Evolutionary conservation across 23 tunicate genomes (phyloP).

Genomic region (Oikopleura dioica): DNA sequence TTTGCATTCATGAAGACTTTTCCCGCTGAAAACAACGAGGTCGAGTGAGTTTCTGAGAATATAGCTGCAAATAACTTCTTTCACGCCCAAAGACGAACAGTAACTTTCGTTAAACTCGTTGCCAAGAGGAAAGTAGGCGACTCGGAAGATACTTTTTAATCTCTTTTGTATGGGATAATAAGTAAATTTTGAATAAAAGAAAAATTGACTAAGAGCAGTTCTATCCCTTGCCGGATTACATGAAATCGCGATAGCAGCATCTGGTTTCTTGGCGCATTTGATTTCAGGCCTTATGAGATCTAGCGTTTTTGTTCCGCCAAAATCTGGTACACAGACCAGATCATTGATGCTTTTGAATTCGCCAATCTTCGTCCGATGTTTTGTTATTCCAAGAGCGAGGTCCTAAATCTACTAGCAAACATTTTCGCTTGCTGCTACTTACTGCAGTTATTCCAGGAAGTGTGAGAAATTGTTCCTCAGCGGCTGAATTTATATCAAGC

Average conservation of each 20-base stretch:
- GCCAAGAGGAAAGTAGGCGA: background rate
- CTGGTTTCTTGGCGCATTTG: background rate
- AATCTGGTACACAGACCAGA: background rate
- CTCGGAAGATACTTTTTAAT: background rate
- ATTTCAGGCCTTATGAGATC: background rate
- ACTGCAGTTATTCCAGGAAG: constrained; percentile 4
- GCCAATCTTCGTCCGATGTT: background rate
- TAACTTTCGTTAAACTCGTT: background rate
- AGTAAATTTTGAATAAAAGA: no score
- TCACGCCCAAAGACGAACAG: background rate
- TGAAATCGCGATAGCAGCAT: background rate
- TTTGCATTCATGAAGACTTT: background rate
- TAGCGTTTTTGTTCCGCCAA: background rate
- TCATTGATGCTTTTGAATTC: background rate
- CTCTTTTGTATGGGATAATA: no score
- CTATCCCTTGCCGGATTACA: background rate
- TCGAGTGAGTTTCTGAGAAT: background rate
- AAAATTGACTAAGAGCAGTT: no score
- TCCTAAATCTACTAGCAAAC: no score
- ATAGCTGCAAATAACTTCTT: background rate
- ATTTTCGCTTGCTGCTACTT: background rate
- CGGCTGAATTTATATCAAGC: background rate
- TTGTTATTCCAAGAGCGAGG: background rate
- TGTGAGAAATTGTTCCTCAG: background rate
- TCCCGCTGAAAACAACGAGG: background rate